Base-by-base conservation (phyloP, 2,797 vertebrate genomes). In the Enteromius unitaeniatus region DNA sequence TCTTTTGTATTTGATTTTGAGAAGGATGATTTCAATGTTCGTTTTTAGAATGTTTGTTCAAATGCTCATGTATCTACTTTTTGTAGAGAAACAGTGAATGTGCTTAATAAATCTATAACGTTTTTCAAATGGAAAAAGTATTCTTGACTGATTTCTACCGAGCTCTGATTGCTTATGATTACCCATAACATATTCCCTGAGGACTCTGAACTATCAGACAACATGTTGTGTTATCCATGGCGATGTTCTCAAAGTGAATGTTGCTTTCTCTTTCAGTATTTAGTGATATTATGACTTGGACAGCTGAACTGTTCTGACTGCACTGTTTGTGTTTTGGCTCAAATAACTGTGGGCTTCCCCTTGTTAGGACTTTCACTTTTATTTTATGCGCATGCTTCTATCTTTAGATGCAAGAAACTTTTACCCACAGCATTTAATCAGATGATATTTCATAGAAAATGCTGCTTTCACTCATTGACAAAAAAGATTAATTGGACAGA, bases 31-130 rank as follows among this genome's bases (percentile, higher is more conserved):
- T 15, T n/a, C 17, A 23, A 45, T 75, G 40, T 19, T 15, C 49
- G 42, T 26, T 51, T 62, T 51, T 34, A 9, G 21, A 53, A 65
- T 75, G 7, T 60, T 74, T n/a, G 40, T 60, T 21, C 1, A 31
- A 65, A 47, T 5, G 15, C 3, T 47, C 45, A 34, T 40, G 14
- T 53, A 40, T 51, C 37, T 31, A 62, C 40, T 53, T 77, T 83
- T 68, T 82, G 58, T 67, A 79, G 65, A 45, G 49, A 70, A 70
- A 83, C 23, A 1, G 23, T 83, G 64, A 83, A 67, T 82, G 58
- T 82, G 31, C 70, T 67, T 40, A 53, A 76, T 82, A 82, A 82
- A 75, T 62, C 55, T 80, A 49, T 26, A 40, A 69, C 8, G 45
- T 76, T 74, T 82, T 82, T 82, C 47, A 51, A 82, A 62, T 49